These are phyloP conservation scores for Chrysomela aeneicollis DNA, from an alignment of 2,888 invertebrate genomes.

Conservation along the genomic window DNA sequence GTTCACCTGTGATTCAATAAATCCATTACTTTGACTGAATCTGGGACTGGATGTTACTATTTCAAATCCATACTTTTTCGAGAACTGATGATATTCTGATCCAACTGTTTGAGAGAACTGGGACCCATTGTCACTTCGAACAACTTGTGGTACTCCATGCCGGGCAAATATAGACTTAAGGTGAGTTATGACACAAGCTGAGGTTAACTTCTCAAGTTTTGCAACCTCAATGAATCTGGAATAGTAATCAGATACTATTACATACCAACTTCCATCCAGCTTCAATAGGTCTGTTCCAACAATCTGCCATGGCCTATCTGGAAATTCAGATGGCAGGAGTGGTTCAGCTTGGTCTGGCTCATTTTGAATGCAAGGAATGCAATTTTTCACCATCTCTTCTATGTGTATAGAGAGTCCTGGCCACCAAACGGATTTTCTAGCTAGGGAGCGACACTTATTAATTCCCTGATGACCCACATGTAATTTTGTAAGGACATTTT, in stretches of 20 bases:
- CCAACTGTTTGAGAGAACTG: constrained; percentile 35
- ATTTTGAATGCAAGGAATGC: constrained; percentile 31
- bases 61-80: constrained; percentile 38
- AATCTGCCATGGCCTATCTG: constrained; percentile 39
- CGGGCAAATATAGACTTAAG: constrained; percentile 39
- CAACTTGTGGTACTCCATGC: constrained; percentile 41
- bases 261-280: constrained; percentile 27
- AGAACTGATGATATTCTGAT: constrained; percentile 36
- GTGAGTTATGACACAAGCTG: constrained; percentile 20
- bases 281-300: constrained; percentile 39
- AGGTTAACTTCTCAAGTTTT: constrained; percentile 21
- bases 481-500: constrained; percentile 36
- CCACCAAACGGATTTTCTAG: constrained; percentile 40
- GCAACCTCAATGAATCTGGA: constrained; percentile 38
- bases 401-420: constrained; percentile 33
- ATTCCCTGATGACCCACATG: constrained; percentile 43
- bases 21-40: constrained; percentile 42
- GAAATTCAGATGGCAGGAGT: constrained; percentile 34
- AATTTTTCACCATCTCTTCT: constrained; percentile 25
- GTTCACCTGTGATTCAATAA: constrained; percentile 40
- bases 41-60: constrained; percentile 38
- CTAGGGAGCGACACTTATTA: constrained; percentile 35
- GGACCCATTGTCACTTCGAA: constrained; percentile 40
- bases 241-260: constrained; percentile 39
- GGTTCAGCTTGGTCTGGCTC: constrained; percentile 26